Evolutionary conservation across 37 sponge, comb jelly and placozoan genomes (phyloP).

Genomic region (Hormiphora californensis): DNA sequence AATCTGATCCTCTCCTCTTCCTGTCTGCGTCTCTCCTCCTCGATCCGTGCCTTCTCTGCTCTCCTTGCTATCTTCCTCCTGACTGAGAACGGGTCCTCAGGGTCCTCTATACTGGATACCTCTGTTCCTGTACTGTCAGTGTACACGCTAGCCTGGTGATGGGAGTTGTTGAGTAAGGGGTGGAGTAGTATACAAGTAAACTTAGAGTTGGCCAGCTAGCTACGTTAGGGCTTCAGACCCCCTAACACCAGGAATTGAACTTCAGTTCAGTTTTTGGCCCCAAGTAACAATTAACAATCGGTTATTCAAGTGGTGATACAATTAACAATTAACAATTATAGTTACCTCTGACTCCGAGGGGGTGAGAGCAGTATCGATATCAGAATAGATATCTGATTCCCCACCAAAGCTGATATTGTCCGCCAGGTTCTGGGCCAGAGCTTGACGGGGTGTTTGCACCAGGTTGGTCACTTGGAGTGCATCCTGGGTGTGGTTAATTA

Average conservation of each 20-base stretch:
- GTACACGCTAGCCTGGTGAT: conserved; percentile 8
- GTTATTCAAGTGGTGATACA: too few species aligned
- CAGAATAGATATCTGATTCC: not conserved
- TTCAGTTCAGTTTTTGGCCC: too few species aligned
- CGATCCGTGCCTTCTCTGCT: not conserved
- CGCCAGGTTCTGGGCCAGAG: not conserved
- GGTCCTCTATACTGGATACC: not conserved
- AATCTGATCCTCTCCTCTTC: not conserved
- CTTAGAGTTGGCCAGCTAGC: too few species aligned
- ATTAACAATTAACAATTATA: too few species aligned
- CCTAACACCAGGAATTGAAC: too few species aligned
- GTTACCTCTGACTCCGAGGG: not conserved
- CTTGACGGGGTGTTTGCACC: conserved; percentile 11
- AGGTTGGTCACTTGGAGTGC: not conserved
- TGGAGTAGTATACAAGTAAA: too few species aligned
- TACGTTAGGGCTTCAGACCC: too few species aligned
- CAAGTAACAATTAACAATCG: too few species aligned
- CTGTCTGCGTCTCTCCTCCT: not conserved
- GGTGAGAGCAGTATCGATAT: not conserved
- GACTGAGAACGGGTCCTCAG: not conserved
- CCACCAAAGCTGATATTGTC: not conserved
- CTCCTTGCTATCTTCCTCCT: not conserved
- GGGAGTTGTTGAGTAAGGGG: too few species aligned
- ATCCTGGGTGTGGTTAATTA: too few species aligned
- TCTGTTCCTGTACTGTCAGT: not conserved